Base-by-base conservation (phyloP, 2,797 vertebrate species). In the Manis javanica region DNA sequence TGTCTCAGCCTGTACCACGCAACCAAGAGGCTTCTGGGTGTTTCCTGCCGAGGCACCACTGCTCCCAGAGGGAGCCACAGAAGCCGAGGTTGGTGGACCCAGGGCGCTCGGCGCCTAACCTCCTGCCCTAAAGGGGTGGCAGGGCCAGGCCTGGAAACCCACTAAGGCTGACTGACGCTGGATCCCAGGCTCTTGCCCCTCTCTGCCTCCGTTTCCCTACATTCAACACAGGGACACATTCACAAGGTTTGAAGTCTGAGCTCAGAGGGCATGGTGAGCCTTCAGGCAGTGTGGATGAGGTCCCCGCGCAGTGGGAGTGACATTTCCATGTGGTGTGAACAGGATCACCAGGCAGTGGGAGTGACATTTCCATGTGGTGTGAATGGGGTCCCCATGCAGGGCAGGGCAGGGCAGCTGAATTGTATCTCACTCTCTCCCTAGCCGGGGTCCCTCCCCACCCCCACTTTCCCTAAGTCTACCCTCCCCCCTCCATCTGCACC, bases 61-160 rank as follows among this genome's bases (percentile, higher is more conserved):
- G 1, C 7, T 37, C 88, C 10, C 16, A 66, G 2, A 91, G 79
- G 75, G 79, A 93, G 79, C 16, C 55, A 24, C 51, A 83, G 84
- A 72, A 57, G 78, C 59, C 21, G 23, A 2, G 0, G 92, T 12
- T 37, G n/a, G 31, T 10, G 19, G 46, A 7, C 24, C 51, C 1
- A 12, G 68, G 68, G 37, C 24, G 0, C 21, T 34, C 10, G 2
- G 49, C 0, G 39, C 75, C 42, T 5, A 37, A 13, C 7, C 7
- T 51, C n/a, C 39, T 46, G 18, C 53, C 31, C 49, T 6, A 1
- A 34, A 23, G 69, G 1, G 66, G n/a, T 12, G 2, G 13, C n/a
- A 7, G 19, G 64, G 19, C 0, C 4, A 3, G 26, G 42, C n/a
- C 0, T 0, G 29, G 63, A 39, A 21, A 2, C 26, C 51, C 4